Conservation (phyloP, 2,888 invertebrate species). For the Pristionchus entomophagus region DNA sequence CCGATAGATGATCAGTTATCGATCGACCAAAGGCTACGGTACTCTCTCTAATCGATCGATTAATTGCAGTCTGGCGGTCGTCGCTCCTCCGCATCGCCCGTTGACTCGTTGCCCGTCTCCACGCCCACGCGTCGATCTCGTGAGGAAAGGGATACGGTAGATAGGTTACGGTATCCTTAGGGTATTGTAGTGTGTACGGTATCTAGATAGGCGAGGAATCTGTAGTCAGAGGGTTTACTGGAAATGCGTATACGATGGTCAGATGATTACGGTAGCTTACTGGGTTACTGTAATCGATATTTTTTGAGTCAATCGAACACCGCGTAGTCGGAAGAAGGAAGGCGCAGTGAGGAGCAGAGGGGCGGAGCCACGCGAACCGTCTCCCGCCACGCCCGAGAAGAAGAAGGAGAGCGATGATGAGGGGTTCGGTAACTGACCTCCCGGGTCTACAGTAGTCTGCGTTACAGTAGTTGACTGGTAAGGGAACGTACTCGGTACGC, state of each 20-base stretch:
- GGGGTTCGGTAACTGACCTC: neutral
- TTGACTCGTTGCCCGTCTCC: neutral
- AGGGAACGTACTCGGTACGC: no score
- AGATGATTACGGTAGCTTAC: no score
- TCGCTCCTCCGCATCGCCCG: neutral
- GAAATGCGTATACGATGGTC: no score
- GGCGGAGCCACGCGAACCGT: neutral
- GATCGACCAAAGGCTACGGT: neutral
- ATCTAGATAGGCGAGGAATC: no score
- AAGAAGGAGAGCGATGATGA: neutral
- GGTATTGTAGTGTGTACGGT: no score
- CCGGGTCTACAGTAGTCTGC: no score
- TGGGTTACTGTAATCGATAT: neutral
- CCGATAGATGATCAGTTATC: neutral
- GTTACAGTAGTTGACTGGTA: no score
- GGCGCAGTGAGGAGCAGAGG: neutral
- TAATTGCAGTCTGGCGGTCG: neutral
- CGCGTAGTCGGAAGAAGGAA: no score
- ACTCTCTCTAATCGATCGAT: neutral
- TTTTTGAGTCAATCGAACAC: no score
- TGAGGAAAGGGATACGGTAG: neutral
- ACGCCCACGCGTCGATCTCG: neutral
- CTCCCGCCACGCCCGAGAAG: conserved; percentile 1
- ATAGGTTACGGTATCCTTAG: no score
- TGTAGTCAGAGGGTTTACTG: no score